These are phyloP conservation scores for Catotricha subobsoleta DNA, from an alignment of 2,888 invertebrate species.

Conservation along the genomic window DNA sequence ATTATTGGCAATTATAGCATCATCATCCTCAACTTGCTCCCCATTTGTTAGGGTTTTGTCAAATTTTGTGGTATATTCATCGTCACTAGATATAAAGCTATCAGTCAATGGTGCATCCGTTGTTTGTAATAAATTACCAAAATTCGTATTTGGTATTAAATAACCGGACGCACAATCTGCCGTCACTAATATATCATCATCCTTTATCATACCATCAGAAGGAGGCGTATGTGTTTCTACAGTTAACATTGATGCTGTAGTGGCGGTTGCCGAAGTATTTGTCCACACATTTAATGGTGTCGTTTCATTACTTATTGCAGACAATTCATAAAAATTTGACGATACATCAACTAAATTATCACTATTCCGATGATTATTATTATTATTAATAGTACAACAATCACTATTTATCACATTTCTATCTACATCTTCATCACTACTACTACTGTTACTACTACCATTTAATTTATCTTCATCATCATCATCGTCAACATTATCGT, in stretches of 20 bases:
- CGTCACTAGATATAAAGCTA: slow-evolving; percentile 28
- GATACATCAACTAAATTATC: background rate
- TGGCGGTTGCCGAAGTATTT: background rate
- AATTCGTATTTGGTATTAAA: slow-evolving; percentile 29
- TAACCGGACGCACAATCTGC: slow-evolving; percentile 28
- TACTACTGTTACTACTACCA: slow-evolving; percentile 11
- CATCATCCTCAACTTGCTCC: slow-evolving; percentile 3
- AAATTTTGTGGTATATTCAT: slow-evolving; percentile 11
- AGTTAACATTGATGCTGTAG: background rate
- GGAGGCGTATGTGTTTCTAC: background rate
- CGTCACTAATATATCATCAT: slow-evolving; percentile 17
- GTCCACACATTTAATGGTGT: slow-evolving; percentile 2
- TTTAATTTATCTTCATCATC: slow-evolving; percentile 10
- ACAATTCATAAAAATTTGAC: no score
- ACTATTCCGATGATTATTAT: no score
- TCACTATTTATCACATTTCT: slow-evolving; percentile 13
- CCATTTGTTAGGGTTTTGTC: background rate
- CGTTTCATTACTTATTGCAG: no score
- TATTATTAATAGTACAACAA: slow-evolving; percentile 8
- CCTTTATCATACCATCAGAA: background rate
- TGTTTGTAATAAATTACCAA: slow-evolving; percentile 27
- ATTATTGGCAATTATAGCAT: background rate
- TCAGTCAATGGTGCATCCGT: slow-evolving; percentile 28
- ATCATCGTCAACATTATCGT: slow-evolving; percentile 11
- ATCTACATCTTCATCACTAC: slow-evolving; percentile 17